Evolutionary conservation across 2,797 vertebrate genomes (phyloP).

Genomic region (Gallinago stenura): DNA sequence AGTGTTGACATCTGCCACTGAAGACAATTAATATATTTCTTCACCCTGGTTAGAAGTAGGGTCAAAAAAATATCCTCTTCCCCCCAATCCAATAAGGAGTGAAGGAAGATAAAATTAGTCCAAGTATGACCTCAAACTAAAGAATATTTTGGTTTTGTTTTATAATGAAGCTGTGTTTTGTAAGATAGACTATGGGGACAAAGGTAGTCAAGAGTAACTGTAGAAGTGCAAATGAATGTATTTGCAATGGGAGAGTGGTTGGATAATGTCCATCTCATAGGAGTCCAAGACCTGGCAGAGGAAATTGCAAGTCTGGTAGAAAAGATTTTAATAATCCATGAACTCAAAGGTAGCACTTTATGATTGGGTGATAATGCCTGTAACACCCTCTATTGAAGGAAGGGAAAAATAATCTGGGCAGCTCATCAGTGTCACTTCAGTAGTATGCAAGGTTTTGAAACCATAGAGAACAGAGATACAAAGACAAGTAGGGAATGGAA

Average conservation of each 20-base stretch:
- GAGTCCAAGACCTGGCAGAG: background rate
- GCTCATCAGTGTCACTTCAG: background rate
- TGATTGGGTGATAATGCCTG: background rate
- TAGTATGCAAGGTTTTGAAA: background rate
- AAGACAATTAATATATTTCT: background rate
- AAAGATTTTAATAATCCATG: conserved; percentile 25
- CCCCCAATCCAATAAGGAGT: background rate
- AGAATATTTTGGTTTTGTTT: background rate
- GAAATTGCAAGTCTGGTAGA: conserved; percentile 39
- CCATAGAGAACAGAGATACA: background rate
- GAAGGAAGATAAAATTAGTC: background rate
- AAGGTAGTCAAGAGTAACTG: background rate
- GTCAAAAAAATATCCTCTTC: background rate
- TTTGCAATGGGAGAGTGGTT: background rate
- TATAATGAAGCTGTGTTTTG: background rate
- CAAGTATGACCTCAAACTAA: background rate
- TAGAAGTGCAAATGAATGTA: background rate
- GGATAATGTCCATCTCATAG: conserved; percentile 18
- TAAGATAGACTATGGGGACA: background rate
- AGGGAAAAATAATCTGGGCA: background rate
- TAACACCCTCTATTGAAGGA: background rate
- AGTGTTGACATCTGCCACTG: background rate
- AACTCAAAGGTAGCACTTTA: background rate
- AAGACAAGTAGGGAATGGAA: background rate
- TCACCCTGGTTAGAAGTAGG: background rate